These are phyloP conservation scores for Muschampia plurimacula DNA, from an alignment of 2,888 invertebrate genomes.

Conservation along the genomic window DNA sequence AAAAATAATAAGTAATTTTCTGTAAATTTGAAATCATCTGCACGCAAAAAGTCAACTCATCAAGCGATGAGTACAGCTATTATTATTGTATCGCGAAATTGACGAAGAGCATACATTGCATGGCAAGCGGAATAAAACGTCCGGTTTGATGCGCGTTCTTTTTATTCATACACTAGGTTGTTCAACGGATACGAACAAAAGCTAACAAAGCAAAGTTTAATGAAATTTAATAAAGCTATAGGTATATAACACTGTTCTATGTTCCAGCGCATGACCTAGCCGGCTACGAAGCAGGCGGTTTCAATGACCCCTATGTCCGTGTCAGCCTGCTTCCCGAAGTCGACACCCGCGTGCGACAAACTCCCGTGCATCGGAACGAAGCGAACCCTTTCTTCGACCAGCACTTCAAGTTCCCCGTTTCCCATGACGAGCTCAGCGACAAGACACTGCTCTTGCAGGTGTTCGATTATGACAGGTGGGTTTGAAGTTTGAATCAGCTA, in stretches of 20 bases:
- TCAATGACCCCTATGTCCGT: constrained; percentile 95
- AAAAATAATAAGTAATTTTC: too few relatives aligned
- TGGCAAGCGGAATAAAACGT: too few relatives aligned
- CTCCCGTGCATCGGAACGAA: constrained; percentile 93
- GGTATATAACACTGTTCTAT: not conserved
- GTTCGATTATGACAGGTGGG: constrained; percentile 84
- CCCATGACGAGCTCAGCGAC: constrained; percentile 93
- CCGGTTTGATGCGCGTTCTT: too few relatives aligned
- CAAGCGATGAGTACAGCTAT: too few relatives aligned
- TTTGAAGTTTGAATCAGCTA: not conserved
- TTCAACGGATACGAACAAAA: too few relatives aligned
- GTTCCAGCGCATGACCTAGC: constrained; percentile 92
- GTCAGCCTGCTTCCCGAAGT: constrained; percentile 93
- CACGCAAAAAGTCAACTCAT: too few relatives aligned
- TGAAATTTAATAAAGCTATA: too few relatives aligned
- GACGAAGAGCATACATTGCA: too few relatives aligned
- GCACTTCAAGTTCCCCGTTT: constrained; percentile 96
- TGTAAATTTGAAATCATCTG: too few relatives aligned
- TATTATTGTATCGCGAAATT: too few relatives aligned
- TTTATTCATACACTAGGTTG: too few relatives aligned
- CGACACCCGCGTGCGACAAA: constrained; percentile 93
- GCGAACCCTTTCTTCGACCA: constrained; percentile 96
- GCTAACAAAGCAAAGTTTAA: too few relatives aligned
- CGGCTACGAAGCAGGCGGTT: constrained; percentile 93
- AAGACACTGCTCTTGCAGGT: constrained; percentile 92